Evolutionary conservation across 2,888 invertebrate genomes (phyloP).

Genomic region (Heteropelma amictum): DNA sequence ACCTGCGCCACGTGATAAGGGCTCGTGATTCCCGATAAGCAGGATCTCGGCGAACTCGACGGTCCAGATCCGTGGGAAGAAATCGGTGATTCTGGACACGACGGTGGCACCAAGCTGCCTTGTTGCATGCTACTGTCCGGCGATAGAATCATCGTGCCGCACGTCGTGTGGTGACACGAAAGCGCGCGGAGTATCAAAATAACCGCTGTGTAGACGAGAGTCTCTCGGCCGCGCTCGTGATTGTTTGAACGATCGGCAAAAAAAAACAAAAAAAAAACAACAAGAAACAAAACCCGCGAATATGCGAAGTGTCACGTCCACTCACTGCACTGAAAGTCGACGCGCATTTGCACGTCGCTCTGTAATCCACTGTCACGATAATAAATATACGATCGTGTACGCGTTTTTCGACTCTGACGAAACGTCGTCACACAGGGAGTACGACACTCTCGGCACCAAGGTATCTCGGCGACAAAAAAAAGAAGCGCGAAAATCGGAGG

Average conservation of each 20-base stretch:
- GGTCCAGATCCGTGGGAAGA: slow-evolving; percentile 71
- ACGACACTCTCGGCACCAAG: too few species aligned
- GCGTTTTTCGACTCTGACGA: background rate
- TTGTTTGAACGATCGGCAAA: background rate
- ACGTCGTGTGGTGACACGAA: background rate
- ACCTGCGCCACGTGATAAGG: slow-evolving; percentile 72
- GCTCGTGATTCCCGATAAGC: slow-evolving; percentile 61
- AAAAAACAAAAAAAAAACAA: background rate
- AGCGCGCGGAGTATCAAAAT: too few species aligned
- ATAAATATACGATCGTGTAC: background rate
- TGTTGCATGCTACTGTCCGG: slow-evolving; percentile 83
- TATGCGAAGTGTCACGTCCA: slow-evolving; percentile 41
- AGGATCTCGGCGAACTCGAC: slow-evolving; percentile 53
- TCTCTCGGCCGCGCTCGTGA: too few species aligned
- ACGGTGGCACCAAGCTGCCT: slow-evolving; percentile 76
- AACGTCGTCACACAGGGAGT: background rate
- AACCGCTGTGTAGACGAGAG: too few species aligned
- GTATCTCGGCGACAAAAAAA: too few species aligned
- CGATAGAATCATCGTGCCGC: slow-evolving; percentile 81
- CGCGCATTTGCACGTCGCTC: slow-evolving; percentile 41
- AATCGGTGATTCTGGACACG: slow-evolving; percentile 79
- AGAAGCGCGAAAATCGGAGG: too few species aligned
- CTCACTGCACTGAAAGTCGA: slow-evolving; percentile 43
- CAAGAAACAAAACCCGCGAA: background rate
- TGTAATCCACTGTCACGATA: slow-evolving; percentile 27